Percentiles rank a stretch among this genome's conserved stretches.
phyloP scores from a whole-genome alignment of 2,113 vertebrate genomes.

The Pseudolaguvia tuberculata region DNA sequence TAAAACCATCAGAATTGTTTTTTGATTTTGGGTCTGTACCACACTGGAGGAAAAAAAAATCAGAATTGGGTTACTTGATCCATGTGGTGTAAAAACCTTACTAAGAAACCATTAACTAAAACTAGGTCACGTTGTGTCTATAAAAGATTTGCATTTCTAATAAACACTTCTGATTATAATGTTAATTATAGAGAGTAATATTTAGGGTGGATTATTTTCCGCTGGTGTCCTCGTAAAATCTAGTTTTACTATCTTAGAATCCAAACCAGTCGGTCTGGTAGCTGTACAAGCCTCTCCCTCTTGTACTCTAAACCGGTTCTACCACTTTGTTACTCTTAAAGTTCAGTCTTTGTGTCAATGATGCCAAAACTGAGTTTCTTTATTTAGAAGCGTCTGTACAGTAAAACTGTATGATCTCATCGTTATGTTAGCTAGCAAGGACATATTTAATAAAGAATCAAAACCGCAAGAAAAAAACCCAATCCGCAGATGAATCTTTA shows the following conservation, averaged over 20 bases:
- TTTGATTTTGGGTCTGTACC: too few relatives aligned
- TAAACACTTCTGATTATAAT: not conserved
- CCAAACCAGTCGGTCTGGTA: slow-evolving; percentile 16
- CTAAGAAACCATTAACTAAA: not conserved
- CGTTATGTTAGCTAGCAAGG: not conserved
- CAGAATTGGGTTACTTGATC: too few relatives aligned
- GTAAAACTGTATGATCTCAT: not conserved
- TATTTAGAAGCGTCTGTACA: not conserved
- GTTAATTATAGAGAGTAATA: not conserved
- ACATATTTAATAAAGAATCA: not conserved
- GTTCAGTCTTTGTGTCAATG: slow-evolving; percentile 1
- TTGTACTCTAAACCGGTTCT: slow-evolving; percentile 39
- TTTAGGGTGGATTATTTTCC: not conserved
- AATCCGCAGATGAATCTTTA: not conserved
- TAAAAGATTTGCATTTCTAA: not conserved
- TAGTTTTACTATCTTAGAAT: not conserved
- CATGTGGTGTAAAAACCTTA: too few relatives aligned
- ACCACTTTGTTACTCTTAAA: not conserved
- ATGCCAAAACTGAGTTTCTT: not conserved
- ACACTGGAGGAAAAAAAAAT: too few relatives aligned
- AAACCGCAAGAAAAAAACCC: too few relatives aligned
- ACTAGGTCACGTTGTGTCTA: too few relatives aligned
- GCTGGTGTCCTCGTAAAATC: not conserved
- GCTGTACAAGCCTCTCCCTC: not conserved
- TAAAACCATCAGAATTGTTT: too few relatives aligned